Conservation (phyloP, 2,797 vertebrate genomes). For the Uromys caudimaculatus region DNA sequence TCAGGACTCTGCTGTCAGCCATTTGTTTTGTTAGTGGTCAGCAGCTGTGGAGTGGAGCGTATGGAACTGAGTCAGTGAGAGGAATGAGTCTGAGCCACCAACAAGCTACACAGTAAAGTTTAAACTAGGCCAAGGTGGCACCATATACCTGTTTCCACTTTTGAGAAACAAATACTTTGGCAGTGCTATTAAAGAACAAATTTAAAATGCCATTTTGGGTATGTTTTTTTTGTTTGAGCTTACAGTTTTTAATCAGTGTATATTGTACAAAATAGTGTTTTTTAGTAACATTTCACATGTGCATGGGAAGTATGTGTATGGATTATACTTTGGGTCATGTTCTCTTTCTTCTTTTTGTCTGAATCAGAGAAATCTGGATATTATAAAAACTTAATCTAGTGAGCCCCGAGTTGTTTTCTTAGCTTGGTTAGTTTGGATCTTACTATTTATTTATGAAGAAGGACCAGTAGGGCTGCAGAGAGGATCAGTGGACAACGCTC, state of each 20-base stretch:
- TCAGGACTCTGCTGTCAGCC: neutral
- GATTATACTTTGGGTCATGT: neutral
- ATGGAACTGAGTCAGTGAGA: neutral
- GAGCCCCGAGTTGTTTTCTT: conserved; percentile 26
- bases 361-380: neutral
- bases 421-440: conserved; percentile 49
- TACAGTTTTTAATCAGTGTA: neutral
- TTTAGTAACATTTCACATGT: neutral
- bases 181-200: conserved; percentile 8
- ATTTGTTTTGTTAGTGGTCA: neutral
- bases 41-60: neutral
- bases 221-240: neutral
- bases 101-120: neutral
- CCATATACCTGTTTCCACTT: neutral
- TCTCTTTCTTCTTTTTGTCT: neutral
- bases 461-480: neutral
- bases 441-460: conserved; percentile 44
- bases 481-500: neutral
- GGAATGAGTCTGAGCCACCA: neutral
- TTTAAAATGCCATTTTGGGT: neutral
- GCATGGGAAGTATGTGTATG: neutral
- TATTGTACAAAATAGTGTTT: neutral
- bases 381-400: conserved; percentile 15
- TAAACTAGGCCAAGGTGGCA: neutral
- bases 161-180: neutral